Base-by-base conservation (phyloP, 2,113 vertebrate species). In the Podarcis muralis region DNA sequence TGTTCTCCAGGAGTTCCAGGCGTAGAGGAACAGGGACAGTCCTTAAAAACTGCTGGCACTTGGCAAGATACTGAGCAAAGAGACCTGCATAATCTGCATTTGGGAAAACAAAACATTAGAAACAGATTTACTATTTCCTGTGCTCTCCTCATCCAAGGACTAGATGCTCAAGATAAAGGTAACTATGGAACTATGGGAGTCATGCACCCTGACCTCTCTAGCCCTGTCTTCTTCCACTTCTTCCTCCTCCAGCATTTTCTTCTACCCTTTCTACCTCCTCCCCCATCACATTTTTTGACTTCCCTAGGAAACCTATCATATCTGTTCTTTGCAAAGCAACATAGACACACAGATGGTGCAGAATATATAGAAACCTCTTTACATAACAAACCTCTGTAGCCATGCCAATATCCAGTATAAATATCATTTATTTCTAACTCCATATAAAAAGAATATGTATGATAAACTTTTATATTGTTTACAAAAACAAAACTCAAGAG, bases 1-100 rank as follows among this genome's bases (percentile, higher is more conserved):
- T 98, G 94, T 99, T 99, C 96, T 99, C 99, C 92, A 99, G 97
- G 87, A 99, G 97, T 93, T 99, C 99, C 94, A 99, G 95, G 43
- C 98, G 98, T 90, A 99, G 95, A 91, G 98, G 95, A 90, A 96
- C 95, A 1, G 98, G 99, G 83, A 99, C 20, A 0, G 96, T 95
- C 90, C 97, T 96, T 93, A 99, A 96, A 88, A 98, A 98, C 88
- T 98, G 97, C 92, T 98, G 98, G 93, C 98, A 99, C 93, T 98
- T 98, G 2, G 93, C 96, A 89, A 99, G 95, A 94, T 97, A 99
- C 76, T 96, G 96, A 93, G 96, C 94, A 95, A 99, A 99, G 92
- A 97, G 86, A 75, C 95, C 66, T 84, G 95, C 95, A 93, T 84
- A 95, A 94, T 95, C 98, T 99, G 95, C 43, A 78, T 65, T 88